Conservation (phyloP, 2,113 vertebrate genomes). For the Pipra filicauda region DNA sequence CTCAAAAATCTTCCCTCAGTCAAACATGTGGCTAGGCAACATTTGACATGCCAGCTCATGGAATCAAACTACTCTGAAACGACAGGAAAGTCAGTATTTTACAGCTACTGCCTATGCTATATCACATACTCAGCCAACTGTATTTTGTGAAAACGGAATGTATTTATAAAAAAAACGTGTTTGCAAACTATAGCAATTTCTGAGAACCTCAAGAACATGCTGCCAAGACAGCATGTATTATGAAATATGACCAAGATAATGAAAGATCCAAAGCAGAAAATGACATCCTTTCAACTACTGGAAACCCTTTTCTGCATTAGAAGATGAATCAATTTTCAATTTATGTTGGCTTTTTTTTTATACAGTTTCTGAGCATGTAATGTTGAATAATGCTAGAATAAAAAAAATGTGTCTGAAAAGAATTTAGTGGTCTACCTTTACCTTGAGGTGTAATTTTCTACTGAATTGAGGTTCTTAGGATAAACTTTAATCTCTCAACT, state of each 20-base stretch:
- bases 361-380: neutral
- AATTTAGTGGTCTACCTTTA: slow-evolving; percentile 6
- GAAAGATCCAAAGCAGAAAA: slow-evolving; percentile 23
- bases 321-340: slow-evolving; percentile 18
- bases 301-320: neutral
- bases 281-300: neutral
- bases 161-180: neutral
- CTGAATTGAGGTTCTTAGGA: neutral
- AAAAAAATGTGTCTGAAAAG: neutral
- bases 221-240: neutral
- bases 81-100: neutral
- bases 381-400: neutral
- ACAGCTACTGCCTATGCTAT: neutral
- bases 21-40: neutral
- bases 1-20: neutral
- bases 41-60: neutral
- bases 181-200: neutral
- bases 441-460: slow-evolving; percentile 29
- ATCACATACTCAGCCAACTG: neutral
- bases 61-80: neutral
- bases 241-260: neutral
- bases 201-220: neutral
- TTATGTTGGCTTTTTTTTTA: neutral
- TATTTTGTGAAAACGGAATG: neutral
- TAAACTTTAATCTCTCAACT: slow-evolving; percentile 41